Evolutionary conservation across 2,888 invertebrate genomes (phyloP).

Genomic region (Heteropelma amictum): DNA sequence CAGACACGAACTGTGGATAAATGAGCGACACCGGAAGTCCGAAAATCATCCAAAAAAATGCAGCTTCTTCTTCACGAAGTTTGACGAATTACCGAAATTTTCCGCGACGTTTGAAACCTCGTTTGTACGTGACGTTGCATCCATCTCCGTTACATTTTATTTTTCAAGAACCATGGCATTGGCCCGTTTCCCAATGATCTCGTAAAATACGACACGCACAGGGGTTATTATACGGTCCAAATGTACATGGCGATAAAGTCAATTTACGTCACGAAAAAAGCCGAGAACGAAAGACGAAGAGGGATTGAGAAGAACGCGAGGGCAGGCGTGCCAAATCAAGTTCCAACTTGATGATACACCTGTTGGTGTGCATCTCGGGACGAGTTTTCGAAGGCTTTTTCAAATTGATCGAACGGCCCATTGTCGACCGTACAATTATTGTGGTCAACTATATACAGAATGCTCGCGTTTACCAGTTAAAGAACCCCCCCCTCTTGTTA

Average conservation of each 20-base stretch:
- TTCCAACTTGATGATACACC: neutral
- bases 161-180: slow-evolving; percentile 61
- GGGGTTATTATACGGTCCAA: slow-evolving; percentile 47
- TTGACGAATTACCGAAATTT: neutral
- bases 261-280: slow-evolving; percentile 37
- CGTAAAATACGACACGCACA: slow-evolving; percentile 56
- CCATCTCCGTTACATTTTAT: neutral
- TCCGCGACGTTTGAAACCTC: neutral
- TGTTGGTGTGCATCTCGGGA: slow-evolving; percentile 2
- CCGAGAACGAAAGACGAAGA: neutral
- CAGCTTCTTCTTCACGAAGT: no score
- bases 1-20: no score
- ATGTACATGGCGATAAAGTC: slow-evolving; percentile 48
- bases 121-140: no score
- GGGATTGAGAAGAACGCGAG: neutral
- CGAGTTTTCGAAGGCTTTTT: slow-evolving; percentile 52
- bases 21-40: no score
- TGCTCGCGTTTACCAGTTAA: slow-evolving; percentile 1
- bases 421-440: slow-evolving; percentile 56
- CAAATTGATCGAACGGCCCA: slow-evolving; percentile 53
- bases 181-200: slow-evolving; percentile 68
- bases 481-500: slow-evolving; percentile 35
- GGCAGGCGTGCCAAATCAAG: slow-evolving; percentile 10
- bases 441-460: no score
- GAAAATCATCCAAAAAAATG: no score